Conservation (phyloP, 2,797 vertebrate species). For the Micromesistius poutassou region DNA sequence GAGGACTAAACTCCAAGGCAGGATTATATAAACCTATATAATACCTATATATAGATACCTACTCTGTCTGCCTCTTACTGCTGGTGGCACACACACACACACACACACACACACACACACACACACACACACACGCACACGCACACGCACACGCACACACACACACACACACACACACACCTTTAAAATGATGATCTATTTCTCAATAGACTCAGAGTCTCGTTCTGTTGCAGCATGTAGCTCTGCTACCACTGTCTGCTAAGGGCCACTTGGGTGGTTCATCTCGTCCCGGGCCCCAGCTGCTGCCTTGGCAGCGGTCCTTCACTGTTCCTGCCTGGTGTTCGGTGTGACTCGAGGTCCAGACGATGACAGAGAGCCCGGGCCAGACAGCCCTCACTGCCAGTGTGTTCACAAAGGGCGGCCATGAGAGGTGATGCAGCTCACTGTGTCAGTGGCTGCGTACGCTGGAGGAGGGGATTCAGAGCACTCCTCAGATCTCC, state of each 20-base stretch:
- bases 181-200: too few relatives aligned
- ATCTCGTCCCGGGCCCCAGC: slow-evolving; percentile 24
- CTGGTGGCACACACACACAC: background rate
- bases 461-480: slow-evolving; percentile 21
- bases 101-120: background rate
- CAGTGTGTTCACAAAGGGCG: slow-evolving; percentile 51
- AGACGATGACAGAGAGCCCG: slow-evolving; percentile 33
- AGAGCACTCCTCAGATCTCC: slow-evolving; percentile 11
- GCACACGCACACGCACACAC: too few relatives aligned
- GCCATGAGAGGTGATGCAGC: background rate
- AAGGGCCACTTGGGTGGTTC: background rate
- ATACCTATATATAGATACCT: background rate
- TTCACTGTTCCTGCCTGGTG: slow-evolving; percentile 20
- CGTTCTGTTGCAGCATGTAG: too few relatives aligned
- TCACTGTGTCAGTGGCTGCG: slow-evolving; percentile 24
- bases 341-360: slow-evolving; percentile 18
- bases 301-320: slow-evolving; percentile 42
- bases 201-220: too few relatives aligned
- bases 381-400: slow-evolving; percentile 41
- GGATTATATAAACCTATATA: background rate
- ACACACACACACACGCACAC: too few relatives aligned
- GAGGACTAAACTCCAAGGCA: background rate
- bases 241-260: background rate
- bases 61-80: background rate
- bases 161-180: background rate